Evolutionary conservation across 2,113 vertebrate species (phyloP).

Genomic region (Calidris pygmaea): DNA sequence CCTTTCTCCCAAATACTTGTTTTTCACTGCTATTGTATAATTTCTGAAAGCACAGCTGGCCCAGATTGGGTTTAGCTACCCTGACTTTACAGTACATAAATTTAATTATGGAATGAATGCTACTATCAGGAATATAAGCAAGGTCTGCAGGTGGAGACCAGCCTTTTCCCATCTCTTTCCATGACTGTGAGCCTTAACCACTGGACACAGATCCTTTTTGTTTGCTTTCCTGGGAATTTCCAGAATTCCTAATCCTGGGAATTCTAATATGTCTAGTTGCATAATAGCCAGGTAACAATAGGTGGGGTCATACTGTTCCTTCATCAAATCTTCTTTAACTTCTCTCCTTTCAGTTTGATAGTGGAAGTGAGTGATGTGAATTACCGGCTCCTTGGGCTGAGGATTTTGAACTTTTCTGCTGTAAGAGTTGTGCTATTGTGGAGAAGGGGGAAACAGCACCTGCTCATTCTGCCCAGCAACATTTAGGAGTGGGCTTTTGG

Average conservation of each 20-base stretch:
- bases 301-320: not conserved
- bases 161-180: not conserved
- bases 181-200: not conserved
- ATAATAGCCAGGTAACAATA: not conserved
- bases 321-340: not conserved
- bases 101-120: not conserved
- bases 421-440: not conserved
- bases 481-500: not conserved
- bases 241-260: not conserved
- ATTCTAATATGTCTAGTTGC: not conserved
- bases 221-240: not conserved
- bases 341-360: not conserved
- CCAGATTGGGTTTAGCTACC: not conserved
- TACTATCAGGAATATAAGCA: not conserved
- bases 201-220: not conserved
- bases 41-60: not conserved
- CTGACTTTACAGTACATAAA: not conserved
- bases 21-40: not conserved
- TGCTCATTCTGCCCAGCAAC: not conserved
- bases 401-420: not conserved
- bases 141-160: not conserved
- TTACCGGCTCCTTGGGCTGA: accelerated
- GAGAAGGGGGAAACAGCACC: not conserved
- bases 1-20: not conserved
- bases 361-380: not conserved